Evolutionary conservation across 1,140 invertebrate species (phyloP), one percentile per base, ranked within the genome.

Genomic region (Procambarus virginalis): DNA sequence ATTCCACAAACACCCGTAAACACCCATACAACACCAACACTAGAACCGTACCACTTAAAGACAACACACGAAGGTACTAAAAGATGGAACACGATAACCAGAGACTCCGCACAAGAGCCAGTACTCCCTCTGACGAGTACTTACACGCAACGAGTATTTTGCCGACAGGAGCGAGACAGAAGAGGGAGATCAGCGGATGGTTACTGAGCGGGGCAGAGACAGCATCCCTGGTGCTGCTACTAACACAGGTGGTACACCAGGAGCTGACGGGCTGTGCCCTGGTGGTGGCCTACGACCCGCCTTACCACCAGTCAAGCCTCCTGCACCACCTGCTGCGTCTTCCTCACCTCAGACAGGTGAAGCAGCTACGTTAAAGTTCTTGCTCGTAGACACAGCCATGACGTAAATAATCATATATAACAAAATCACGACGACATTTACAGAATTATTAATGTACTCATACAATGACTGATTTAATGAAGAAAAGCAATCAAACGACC

Each of bases 341-440:
- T 77, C 6, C 73, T 51, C 48, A 85, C 34, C 84, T 73, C 68
- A 76, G 34, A 22, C 84, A 85, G 84, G 84, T 85, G 55, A 45
- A 51, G 9, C 34, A 68, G 4, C 2, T 9, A 1, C 51, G 12
- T 3, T 55, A 55, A 34, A 34, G 34, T 55, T 55, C 51, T 8
- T 55, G 12, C 2, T 55, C 51, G 12, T 9, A 55, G 12, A 55
- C 51, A 55, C 8, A 55, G 12, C 8, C 51, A 55, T 12, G 8
- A 55, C 8, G 51, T 55, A 55, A 55, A 9, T 55, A 55, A 12
- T 55, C 34, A 55, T 55, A 9, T 12, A 55, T n/a, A 3, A 55
- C 51, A 55, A n/a, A n/a, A 55, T 34, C 34, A 34, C 34, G 34
- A 34, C 34, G 34, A 55, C 51, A 55, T 5, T 1, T 34, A n/a